Evolutionary conservation across 2,113 vertebrate genomes (phyloP), one percentile per base, ranked within the genome.

Genomic region (Myiagra hebetior): DNA sequence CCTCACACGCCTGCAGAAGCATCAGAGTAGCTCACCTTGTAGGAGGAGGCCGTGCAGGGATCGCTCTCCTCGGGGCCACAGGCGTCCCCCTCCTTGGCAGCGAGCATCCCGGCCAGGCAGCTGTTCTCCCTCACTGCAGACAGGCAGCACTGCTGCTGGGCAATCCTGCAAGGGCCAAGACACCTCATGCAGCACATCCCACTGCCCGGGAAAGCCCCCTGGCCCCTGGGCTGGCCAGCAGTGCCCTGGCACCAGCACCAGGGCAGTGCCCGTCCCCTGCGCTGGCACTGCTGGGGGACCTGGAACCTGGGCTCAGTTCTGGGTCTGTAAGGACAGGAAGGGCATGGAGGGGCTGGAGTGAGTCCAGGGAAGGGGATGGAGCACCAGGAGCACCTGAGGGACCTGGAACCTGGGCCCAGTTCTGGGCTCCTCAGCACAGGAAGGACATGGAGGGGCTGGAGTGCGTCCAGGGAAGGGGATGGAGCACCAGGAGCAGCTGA

Each of bases 131-230:
- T 97, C 64, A 99, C 59, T 15, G 98, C 97, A 39, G 98, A 98
- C 42, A 96, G 13, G 3, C 99, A 99, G 87, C 99, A 99, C 93
- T 99, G 99, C 96, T 98, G 98, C 98, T 99, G 98, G 47, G 98
- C 98, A 17, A 98, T 94, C 93, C 99, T 99, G 97, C 46, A 96
- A 85, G 74, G 69, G 55, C 33, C 46, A 31, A 15, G 27, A 2
- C n/a, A 17, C 2, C 59, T 5, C 50, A 7, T 10, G 68, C 5
- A 4, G 39, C 16, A 31, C 31, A 26, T 10, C 22, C 20, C 70
- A 10, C 12, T 2, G 37, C 3, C 49, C 9, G 14, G 37, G 24
- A 31, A 0, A 9, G 1, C 46, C 63, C 64, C 52, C 2, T 7
- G 26, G 52, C 49, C 3, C 30, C 37, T 1, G 69, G 10, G 23